phyloP scores from a whole-genome alignment of 2,888 invertebrate genomes.

The Reticulitermes lucifugus region DNA sequence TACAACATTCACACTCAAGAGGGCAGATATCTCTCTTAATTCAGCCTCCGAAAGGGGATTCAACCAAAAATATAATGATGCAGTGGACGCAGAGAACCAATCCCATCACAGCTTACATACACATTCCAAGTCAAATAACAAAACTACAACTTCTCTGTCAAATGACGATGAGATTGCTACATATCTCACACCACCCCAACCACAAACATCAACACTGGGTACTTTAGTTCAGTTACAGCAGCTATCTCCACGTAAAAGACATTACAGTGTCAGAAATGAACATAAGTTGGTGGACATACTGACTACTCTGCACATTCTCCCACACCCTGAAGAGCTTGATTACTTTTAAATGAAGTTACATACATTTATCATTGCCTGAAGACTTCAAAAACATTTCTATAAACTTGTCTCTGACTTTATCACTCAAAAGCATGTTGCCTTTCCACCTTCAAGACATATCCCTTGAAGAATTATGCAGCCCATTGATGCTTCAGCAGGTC shows the following conservation, averaged over 20 bases:
- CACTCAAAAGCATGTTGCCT: too few species aligned
- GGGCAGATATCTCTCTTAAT: background rate
- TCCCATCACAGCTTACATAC: background rate
- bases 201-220: background rate
- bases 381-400: too few species aligned
- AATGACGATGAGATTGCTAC: background rate
- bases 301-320: conserved; percentile 3
- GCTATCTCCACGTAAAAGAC: background rate
- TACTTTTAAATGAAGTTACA: background rate
- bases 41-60: background rate
- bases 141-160: background rate
- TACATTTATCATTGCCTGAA: too few species aligned
- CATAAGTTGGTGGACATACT: conserved; percentile 8
- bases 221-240: background rate
- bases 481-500: too few species aligned
- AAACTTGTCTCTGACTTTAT: too few species aligned
- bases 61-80: background rate
- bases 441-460: too few species aligned
- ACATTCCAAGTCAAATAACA: background rate
- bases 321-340: background rate
- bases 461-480: too few species aligned
- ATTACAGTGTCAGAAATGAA: background rate
- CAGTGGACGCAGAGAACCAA: too few species aligned
- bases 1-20: background rate
- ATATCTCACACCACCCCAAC: background rate